Evolutionary conservation across 2,888 invertebrate genomes (phyloP), one percentile per base, ranked within the genome.

Genomic region (Oscheius sp.): DNA sequence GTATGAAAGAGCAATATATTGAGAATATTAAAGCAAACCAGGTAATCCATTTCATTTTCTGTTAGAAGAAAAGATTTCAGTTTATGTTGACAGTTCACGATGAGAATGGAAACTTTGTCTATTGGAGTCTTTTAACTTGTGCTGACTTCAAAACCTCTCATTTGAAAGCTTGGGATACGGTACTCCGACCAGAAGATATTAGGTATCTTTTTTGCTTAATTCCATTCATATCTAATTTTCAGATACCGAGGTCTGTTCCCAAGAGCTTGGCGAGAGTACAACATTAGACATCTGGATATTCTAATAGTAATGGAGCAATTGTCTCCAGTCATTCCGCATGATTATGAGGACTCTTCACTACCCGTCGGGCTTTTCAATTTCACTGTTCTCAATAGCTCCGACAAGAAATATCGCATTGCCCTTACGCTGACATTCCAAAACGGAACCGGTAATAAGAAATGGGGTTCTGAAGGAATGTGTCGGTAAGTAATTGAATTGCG

Each of bases 361-460:
- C 96, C 95, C 0, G 92, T 92, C 86, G 92, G 92, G 33, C 92
- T 93, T 39, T 95, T 96, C 88, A 91, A 93, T 15, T 96, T 95
- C 92, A 90, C 91, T 31, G 91, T 93, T 3, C 90, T 91, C 86
- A 95, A 95, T 88, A 88, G 91, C 4, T 72, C 75, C 5, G 37
- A 53, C 4, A 68, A 72, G 17, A 69, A 75, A 20, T 71, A 91
- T 65, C 87, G 90, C 39, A 92, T 95, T 8, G 93, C 93, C 81
- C 92, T 96, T 72, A 91, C 93, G 15, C 93, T 95, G 85, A 93
- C 93, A 0, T 94, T 94, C 88, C 93, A 93, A 86, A 94, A 93
- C 89, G 93, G 95, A 8, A 91, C 91, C n/a, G 92, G 92, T 5
- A 89, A 89, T 45, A 50, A 46, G 34, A 69, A 73, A 29, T 78